A percentile compares a stretch with the other conserved stretches of the same genome.
These are phyloP conservation scores for Lasiurus borealis DNA, from an alignment of 2,113 vertebrate species.

Conservation along the genomic window DNA sequence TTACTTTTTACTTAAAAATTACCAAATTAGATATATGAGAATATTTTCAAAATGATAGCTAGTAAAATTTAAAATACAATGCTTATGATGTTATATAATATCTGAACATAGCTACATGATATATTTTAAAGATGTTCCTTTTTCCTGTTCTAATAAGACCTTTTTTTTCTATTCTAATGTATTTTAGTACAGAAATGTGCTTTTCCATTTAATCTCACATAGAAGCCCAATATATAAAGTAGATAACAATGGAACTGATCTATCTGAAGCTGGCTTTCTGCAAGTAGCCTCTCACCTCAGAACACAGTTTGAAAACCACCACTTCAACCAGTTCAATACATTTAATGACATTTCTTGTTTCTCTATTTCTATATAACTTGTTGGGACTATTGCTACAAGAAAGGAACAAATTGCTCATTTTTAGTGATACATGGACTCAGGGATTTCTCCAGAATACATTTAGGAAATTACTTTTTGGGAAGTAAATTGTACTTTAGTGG, in stretches of 20 bases:
- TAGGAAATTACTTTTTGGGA: constrained; percentile 57
- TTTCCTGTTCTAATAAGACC: not conserved
- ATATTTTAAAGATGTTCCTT: not conserved
- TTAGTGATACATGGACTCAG: not conserved
- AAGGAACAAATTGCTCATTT: constrained; percentile 54
- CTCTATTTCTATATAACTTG: constrained; percentile 53
- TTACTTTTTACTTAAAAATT: not conserved
- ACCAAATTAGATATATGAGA: not conserved
- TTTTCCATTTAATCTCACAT: constrained; percentile 25
- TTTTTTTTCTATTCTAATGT: constrained; percentile 17
- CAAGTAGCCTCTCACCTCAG: constrained; percentile 14
- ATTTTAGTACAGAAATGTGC: not conserved
- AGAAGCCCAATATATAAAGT: not conserved
- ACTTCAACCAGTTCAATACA: not conserved
- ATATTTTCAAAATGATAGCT: not conserved
- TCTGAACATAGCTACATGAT: not conserved
- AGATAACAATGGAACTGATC: not conserved
- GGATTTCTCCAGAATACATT: constrained; percentile 55
- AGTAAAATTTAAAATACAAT: not conserved
- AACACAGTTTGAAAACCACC: constrained; percentile 53
- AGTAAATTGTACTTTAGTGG: constrained; percentile 18
- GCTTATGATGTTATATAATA: not conserved
- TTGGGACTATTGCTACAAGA: constrained; percentile 37
- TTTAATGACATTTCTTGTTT: constrained; percentile 66
- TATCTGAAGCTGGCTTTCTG: not conserved